Conservation (phyloP, 37 sponge, comb jelly and placozoan genomes). For the Beroe forskalii region DNA sequence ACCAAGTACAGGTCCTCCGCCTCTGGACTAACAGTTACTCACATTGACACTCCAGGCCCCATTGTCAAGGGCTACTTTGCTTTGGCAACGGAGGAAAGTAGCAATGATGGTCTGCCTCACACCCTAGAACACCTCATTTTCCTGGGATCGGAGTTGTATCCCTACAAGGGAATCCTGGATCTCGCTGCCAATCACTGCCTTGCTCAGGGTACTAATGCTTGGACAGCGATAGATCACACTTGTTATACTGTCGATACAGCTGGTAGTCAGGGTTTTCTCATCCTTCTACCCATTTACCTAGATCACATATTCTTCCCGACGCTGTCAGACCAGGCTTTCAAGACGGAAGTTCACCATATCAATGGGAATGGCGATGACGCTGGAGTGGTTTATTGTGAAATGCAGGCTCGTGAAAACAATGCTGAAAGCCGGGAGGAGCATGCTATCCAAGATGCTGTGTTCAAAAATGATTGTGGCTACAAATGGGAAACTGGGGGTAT, state of each 20-base stretch:
- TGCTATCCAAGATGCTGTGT: conserved; percentile 75
- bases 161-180: conserved; percentile 92
- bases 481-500: conserved; percentile 81
- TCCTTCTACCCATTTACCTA: conserved; percentile 86
- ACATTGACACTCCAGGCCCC: conserved; percentile 81
- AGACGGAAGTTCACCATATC: conserved; percentile 93
- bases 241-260: conserved; percentile 91
- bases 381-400: conserved; percentile 97
- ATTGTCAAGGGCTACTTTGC: conserved; percentile 79
- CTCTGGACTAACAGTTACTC: conserved; percentile 79
- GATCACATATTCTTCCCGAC: conserved; percentile 97
- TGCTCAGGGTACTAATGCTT: conserved; percentile 94
- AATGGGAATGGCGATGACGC: conserved; percentile 90
- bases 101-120: conserved; percentile 94
- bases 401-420: conserved; percentile 93
- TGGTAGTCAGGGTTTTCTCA: conserved; percentile 87
- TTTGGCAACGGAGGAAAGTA: conserved; percentile 91
- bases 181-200: conserved; percentile 87
- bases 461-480: conserved; percentile 89
- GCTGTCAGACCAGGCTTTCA: conserved; percentile 77
- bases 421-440: conserved; percentile 68
- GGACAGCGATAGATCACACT: conserved; percentile 95
- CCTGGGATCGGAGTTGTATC: conserved; percentile 92
- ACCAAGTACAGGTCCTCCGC: conserved; percentile 71
- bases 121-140: conserved; percentile 94